Base-by-base conservation (phyloP, 1,140 invertebrate species). In the Yoshiicerus persimilis region DNA sequence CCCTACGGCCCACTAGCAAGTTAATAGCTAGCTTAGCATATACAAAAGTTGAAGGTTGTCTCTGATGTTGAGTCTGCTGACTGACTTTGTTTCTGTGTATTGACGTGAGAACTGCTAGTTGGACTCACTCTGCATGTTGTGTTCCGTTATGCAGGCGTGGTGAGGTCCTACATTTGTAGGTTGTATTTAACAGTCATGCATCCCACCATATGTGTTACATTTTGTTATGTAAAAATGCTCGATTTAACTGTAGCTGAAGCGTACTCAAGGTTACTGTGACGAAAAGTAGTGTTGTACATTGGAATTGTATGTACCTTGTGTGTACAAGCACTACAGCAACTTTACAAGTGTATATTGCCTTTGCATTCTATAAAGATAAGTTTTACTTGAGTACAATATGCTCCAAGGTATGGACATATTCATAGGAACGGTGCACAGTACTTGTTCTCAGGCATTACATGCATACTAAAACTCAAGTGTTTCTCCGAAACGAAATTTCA, bases 1-100 rank as follows among this genome's bases (percentile, higher is more conserved):
- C 75, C 75, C 75, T n/a, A 80, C 75, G 75, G 75, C 75, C 30
- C 32, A 80, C 75, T 80, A 36, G 32, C 75, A 80, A 80, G 13
- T 80, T 80, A 80, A 36, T 80, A 80, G 75, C 75, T 80, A 80
- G 34, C 75, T 36, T 80, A n/a, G 75, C 30, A 80, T 80, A 80
- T 80, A 80, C 75, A 36, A 80, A 80, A 38, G 32, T 80, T 80
- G 32, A 36, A 80, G 75, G 32, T 80, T 80, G 75, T 80, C 75
- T 56, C 47, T 56, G 47, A 56, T 56, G 47, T 56, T 56, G 47
- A 56, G 47, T 56, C 47, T 56, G 4, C 47, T 56, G 20, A 56
- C 47, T 56, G 47, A 56, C 47, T 56, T 56, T 56, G 64, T 30
- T 70, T 41, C 16, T 41, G 16, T 20, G 16, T 6, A n/a, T n/a